Base-by-base conservation (phyloP, 1,140 invertebrate species). In the Calliphora vicina region DNA sequence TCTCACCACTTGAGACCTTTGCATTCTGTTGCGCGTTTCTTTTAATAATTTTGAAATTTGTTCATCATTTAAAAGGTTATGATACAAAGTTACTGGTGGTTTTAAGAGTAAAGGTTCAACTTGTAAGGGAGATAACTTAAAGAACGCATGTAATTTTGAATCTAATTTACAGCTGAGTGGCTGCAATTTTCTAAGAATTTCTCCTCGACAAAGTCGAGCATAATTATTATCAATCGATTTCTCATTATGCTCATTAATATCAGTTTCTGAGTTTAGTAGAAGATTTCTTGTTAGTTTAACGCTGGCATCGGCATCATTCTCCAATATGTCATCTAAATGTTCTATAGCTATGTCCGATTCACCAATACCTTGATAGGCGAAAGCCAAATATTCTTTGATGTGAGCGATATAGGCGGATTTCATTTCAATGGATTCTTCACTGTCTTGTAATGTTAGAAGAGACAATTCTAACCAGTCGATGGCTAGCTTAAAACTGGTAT, bases 21-120 rank as follows among this genome's bases (percentile, higher is more conserved):
- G 90, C 92, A 97, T 96, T 88, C 94, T 93, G 2, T 96, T 95
- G 84, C 93, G 93, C 4, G 98, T 90, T 86, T 92, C 91, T 90
- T 98, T 96, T 43, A 99, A 95, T 1, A 94, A 92, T 74, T 83
- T n/a, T 0, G 95, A 92, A 78, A 99, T 99, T 91, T 99, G 98
- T 0, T 92, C 88, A 88, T 99, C 96, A 83, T 92, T 94, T 78
- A 99, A 93, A 17, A 99, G 94, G 85, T 98, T 94, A 89, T 98
- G 95, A 90, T 96, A 99, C 15, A 99, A 92, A 76, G 96, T 93
- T 84, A 99, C 95, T 76, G 94, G 93, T 0, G 98, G 99, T 29
- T 96, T 93, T 10, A 95, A 90, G 91, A 95, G 96, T 20, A 95
- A 93, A 85, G 97, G 94, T 91, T 99, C 99, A 87, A 97, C 94